Base-by-base conservation (phyloP, 23 tunicate species). In the Trididemnum nubilum region DNA sequence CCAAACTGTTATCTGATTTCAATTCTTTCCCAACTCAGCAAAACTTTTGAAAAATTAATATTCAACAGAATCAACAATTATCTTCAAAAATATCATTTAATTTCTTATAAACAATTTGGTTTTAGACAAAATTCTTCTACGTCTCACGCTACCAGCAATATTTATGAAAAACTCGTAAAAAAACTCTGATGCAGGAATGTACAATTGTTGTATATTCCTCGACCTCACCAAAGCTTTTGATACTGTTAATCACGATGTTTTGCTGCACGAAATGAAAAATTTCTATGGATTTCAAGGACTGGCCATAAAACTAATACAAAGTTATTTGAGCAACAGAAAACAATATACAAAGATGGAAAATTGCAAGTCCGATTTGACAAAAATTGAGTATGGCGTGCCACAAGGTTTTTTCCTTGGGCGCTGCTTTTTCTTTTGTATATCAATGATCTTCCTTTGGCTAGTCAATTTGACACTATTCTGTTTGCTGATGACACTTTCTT, bases 401-500 rank as follows among this genome's bases (percentile, higher is more conserved):
- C 74, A 30, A 33, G 25, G 74, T 9, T 67, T 38, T 67, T 67
- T 12, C 74, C 38, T 67, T 31, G 38, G 38, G 74, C 74, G 4
- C 74, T 67, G 4, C 74, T 67, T 67, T 32, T 67, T 67, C 38
- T 67, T 31, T 24, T 30, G 74, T 33, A 33, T 33, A 33, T 67
- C 4, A 67, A 67, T 33, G 74, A 67, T 33, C 37, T 67, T 5
- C 74, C 74, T 31, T 67, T 33, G 38, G 74, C 74, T 33, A 4
- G 38, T 31, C 22, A 31, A 12, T 67, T 67, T 67, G 74, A 67
- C 38, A 67, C 74, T 9, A 67, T 33, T n/a, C 25, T 67, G 12
- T 67, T 67, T 67, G 74, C 74, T 33, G 74, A 67, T 33, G 38
- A 67, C 74, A 67, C 74, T 3, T 67, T 31, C 38, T 67, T 67